Percentiles rank a stretch among this genome's conserved stretches.
Evolutionary conservation across 2,113 vertebrate species (phyloP).

Genomic region (Trematocara nigrifrons): DNA sequence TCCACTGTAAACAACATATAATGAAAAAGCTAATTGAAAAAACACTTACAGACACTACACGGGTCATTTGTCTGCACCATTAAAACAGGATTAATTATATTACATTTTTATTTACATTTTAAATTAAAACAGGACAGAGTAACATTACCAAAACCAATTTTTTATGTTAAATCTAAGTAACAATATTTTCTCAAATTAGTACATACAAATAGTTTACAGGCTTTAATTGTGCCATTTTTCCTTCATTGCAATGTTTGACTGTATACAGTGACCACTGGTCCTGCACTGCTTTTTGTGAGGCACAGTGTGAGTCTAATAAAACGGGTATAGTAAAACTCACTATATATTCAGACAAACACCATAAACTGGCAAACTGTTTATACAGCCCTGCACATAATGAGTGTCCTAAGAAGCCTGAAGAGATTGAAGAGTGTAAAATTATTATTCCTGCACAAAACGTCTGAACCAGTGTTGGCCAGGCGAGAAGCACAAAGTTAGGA

Average conservation of each 20-base stretch:
- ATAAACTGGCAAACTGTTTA: neutral
- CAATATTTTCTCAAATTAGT: neutral
- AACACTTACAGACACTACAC: neutral
- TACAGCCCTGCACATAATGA: neutral
- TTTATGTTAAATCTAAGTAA: neutral
- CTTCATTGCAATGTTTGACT: neutral
- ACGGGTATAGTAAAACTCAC: accelerated
- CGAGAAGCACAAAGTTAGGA: neutral
- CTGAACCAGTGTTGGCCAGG: neutral
- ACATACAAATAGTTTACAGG: neutral
- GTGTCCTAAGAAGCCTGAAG: neutral
- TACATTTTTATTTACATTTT: neutral
- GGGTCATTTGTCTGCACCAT: neutral
- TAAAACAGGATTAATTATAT: neutral
- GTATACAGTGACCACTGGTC: neutral
- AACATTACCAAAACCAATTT: neutral
- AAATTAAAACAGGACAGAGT: neutral
- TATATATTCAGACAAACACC: neutral
- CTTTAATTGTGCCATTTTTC: neutral
- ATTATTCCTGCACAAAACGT: neutral
- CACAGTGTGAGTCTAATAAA: neutral
- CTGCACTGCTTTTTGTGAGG: neutral
- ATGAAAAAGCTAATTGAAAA: neutral
- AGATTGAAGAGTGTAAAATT: neutral
- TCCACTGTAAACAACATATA: neutral